Conservation (phyloP, 2,113 vertebrate genomes). For the Neomonachus schauinslandi region DNA sequence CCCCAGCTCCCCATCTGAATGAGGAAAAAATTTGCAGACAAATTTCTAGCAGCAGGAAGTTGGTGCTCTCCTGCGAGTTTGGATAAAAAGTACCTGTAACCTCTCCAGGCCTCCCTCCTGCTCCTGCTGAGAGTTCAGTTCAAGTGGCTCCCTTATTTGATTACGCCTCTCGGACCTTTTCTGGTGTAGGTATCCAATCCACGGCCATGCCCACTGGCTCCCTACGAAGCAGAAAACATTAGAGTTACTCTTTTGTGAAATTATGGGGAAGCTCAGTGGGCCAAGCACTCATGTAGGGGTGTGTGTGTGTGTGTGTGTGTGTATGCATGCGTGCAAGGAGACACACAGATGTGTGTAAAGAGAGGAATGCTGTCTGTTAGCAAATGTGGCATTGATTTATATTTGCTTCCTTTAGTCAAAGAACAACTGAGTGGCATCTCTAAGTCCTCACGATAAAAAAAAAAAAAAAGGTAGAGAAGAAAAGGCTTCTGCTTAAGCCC, state of each 20-base stretch:
- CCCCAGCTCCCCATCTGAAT: conserved; percentile 90
- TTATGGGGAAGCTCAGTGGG: conserved; percentile 19
- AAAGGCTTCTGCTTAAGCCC: background rate
- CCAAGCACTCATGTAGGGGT: background rate
- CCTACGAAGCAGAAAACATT: conserved; percentile 71
- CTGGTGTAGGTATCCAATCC: conserved; percentile 73
- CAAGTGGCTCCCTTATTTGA: conserved; percentile 92
- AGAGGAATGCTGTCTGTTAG: background rate
- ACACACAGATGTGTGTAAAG: background rate
- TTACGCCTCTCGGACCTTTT: conserved; percentile 86
- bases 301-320: background rate
- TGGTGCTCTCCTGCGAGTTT: conserved; percentile 87
- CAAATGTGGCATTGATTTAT: conserved; percentile 54
- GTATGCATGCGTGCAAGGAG: background rate
- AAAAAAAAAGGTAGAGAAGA: background rate
- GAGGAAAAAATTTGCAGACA: conserved; percentile 92
- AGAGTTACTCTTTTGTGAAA: conserved; percentile 79
- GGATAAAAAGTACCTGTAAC: conserved; percentile 94
- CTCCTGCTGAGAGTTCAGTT: conserved; percentile 88
- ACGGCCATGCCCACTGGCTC: background rate
- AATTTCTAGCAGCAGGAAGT: conserved; percentile 96
- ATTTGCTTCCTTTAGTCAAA: background rate
- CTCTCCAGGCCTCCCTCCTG: conserved; percentile 84
- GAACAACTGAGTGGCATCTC: background rate
- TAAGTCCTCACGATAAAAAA: background rate